A percentile compares a stretch with the other conserved stretches of the same genome.
Evolutionary conservation across 53 echinoderm and acorn worm genomes (phyloP).

Genomic region (Stichopus horrens): DNA sequence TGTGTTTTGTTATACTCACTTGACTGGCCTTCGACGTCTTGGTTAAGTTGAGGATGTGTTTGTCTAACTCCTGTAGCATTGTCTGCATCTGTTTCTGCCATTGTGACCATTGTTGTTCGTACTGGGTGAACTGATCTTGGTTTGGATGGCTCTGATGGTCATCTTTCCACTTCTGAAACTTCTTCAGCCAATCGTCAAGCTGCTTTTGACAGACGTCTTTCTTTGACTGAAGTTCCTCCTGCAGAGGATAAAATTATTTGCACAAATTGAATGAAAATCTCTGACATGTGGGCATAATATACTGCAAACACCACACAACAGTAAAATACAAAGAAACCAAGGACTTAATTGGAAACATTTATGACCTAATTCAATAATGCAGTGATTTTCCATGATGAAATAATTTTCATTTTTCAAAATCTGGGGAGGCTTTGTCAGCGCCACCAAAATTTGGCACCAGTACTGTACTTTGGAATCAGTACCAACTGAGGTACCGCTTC

Average conservation of each 20-base stretch:
- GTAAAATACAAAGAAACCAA: too few relatives aligned
- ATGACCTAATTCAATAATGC: too few relatives aligned
- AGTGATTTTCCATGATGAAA: too few relatives aligned
- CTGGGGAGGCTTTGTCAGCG: too few relatives aligned
- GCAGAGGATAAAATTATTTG: neutral
- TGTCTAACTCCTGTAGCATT: slow-evolving; percentile 67
- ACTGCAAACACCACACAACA: neutral
- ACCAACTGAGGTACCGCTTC: too few relatives aligned
- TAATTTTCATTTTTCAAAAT: too few relatives aligned
- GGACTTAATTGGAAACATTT: too few relatives aligned
- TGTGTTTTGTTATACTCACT: too few relatives aligned
- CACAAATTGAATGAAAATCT: neutral
- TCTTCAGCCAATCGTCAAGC: slow-evolving; percentile 77
- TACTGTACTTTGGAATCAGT: too few relatives aligned
- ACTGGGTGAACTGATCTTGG: slow-evolving; percentile 82
- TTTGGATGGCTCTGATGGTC: slow-evolving; percentile 94
- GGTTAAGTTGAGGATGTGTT: slow-evolving; percentile 59
- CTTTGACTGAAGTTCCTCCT: slow-evolving; percentile 78
- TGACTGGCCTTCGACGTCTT: neutral
- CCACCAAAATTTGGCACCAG: too few relatives aligned
- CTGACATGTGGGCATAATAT: neutral
- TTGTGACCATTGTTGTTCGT: slow-evolving; percentile 86
- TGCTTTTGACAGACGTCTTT: slow-evolving; percentile 72
- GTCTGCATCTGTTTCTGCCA: slow-evolving; percentile 93
- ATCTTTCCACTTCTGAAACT: slow-evolving; percentile 92